Percentiles rank a stretch among this genome's conserved stretches.
These are phyloP conservation scores for Oophaga pumilio DNA, from an alignment of 2,113 vertebrate genomes.

Conservation along the genomic window DNA sequence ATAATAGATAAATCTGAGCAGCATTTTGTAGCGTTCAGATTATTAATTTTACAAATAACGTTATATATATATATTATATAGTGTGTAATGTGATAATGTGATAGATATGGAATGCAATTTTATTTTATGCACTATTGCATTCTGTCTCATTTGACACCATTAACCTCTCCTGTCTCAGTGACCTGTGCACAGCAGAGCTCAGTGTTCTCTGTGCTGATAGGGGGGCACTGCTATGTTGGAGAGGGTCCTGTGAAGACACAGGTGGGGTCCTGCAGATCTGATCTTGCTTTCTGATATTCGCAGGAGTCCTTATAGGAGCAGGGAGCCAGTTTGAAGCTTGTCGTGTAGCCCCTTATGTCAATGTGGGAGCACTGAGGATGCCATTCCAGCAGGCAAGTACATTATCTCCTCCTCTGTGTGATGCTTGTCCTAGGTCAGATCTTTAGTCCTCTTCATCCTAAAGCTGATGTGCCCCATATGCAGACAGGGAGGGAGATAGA, in stretches of 20 bases:
- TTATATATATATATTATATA: not conserved
- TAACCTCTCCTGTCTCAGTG: not conserved
- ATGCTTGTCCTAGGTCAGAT: not conserved
- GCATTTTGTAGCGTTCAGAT: not conserved
- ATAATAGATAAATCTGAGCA: not conserved
- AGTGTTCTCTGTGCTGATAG: not conserved
- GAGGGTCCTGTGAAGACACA: not conserved
- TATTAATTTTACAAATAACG: not conserved
- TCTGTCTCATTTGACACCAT: not conserved
- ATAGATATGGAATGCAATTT: not conserved
- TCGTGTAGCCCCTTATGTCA: constrained; percentile 97
- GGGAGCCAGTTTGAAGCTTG: constrained; percentile 98
- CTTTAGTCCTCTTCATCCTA: not conserved
- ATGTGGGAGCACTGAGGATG: constrained; percentile 96
- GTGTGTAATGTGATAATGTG: constrained; percentile 1
- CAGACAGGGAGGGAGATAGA: not conserved
- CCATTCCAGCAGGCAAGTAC: constrained; percentile 98
- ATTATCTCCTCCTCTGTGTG: constrained; percentile 43
- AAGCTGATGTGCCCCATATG: not conserved
- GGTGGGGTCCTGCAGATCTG: constrained; percentile 29
- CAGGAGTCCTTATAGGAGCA: constrained; percentile 95
- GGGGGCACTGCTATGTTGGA: not conserved
- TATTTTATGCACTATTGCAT: not conserved
- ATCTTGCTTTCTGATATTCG: constrained; percentile 49
- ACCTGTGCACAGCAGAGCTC: not conserved